Evolutionary conservation across 2,888 invertebrate genomes (phyloP).

Genomic region (Chalcosyrphus nemorum): DNA sequence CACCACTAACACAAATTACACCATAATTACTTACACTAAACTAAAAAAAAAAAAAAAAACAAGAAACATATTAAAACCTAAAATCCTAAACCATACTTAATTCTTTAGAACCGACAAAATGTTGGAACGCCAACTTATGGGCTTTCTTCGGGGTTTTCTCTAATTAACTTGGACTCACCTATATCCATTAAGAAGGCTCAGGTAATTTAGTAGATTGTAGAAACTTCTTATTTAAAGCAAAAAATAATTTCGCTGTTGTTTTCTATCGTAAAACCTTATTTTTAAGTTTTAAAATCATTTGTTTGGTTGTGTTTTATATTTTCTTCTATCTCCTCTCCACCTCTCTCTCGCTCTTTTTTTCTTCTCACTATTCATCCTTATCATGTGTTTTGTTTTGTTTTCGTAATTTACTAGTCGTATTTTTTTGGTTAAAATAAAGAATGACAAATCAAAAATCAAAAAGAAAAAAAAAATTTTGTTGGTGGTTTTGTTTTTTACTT

Average conservation of each 20-base stretch:
- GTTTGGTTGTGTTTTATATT: conserved; percentile 4
- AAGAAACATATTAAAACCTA: conserved; percentile 31
- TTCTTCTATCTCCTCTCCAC: background rate
- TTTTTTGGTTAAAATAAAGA: conserved; percentile 34
- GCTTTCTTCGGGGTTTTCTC: conserved; percentile 80
- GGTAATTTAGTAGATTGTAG: conserved; percentile 77
- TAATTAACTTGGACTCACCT: conserved; percentile 81
- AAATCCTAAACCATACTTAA: conserved; percentile 67
- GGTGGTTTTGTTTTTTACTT: conserved; percentile 53
- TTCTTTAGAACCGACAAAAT: conserved; percentile 80
- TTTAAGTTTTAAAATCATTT: background rate
- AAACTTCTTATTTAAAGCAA: conserved; percentile 3
- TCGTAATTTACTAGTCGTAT: conserved; percentile 16
- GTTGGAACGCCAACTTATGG: conserved; percentile 81
- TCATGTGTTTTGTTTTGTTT: conserved; percentile 4
- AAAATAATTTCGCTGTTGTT: conserved; percentile 29
- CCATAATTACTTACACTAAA: background rate
- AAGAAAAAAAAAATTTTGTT: too few species aligned
- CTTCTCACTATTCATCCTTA: too few species aligned
- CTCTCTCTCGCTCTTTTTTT: too few species aligned
- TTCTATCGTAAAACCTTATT: background rate
- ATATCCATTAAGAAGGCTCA: conserved; percentile 81
- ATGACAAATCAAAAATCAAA: conserved; percentile 40
- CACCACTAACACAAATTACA: background rate
- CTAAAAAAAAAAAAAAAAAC: conserved; percentile 27